phyloP scores from a whole-genome alignment of 1,140 invertebrate species.

The Dreissena rostriformis region DNA sequence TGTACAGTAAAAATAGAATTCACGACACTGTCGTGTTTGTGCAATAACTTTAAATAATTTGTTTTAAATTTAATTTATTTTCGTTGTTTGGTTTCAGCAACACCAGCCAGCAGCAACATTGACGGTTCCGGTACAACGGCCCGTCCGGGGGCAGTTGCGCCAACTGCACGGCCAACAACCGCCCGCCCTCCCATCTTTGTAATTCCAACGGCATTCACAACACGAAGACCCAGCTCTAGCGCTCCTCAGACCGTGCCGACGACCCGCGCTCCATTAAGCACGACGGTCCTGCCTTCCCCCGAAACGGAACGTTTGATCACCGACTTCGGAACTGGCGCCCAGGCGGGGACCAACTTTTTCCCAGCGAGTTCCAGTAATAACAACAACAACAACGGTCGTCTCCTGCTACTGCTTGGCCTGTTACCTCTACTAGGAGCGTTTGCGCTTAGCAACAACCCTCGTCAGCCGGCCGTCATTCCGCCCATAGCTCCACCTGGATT shows the following conservation, averaged over 20 bases:
- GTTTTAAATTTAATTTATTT: too few relatives aligned
- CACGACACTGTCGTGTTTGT: background rate
- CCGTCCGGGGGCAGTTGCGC: background rate
- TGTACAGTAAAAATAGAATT: background rate
- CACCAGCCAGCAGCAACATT: background rate
- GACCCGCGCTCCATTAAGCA: background rate
- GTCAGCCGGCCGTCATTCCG: background rate
- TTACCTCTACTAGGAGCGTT: conserved; percentile 28
- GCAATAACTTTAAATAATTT: background rate
- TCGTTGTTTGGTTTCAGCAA: background rate
- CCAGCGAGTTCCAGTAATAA: background rate
- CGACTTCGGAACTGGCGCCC: background rate
- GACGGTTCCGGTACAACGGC: background rate
- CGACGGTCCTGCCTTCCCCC: background rate
- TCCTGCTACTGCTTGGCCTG: conserved; percentile 17
- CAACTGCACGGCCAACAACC: too few relatives aligned
- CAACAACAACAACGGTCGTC: background rate
- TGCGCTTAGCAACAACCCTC: background rate
- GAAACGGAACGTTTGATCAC: conserved; percentile 3
- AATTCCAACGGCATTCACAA: too few relatives aligned
- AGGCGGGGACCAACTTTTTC: background rate
- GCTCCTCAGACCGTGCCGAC: background rate
- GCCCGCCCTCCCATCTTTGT: too few relatives aligned
- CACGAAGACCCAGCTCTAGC: background rate
- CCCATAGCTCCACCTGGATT: background rate